A percentile compares a stretch with the other conserved stretches of the same genome.
Evolutionary conservation across 2,888 invertebrate genomes (phyloP).

Genomic region (Agrotis segetum): DNA sequence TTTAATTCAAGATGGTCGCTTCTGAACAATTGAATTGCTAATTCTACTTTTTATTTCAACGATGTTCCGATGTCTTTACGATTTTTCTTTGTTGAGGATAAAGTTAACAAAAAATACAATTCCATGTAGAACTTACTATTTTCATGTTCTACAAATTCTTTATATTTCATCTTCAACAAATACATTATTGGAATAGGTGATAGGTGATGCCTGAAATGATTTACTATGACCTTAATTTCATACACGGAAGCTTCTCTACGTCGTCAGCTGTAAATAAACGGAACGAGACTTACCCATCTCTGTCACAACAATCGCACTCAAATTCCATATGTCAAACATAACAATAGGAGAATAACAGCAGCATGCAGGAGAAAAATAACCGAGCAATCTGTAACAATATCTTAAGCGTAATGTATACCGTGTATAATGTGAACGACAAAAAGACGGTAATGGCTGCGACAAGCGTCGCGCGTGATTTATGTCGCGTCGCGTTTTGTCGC

Average conservation of each 20-base stretch:
- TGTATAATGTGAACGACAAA: conserved; percentile 72
- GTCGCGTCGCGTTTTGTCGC: conserved; percentile 60
- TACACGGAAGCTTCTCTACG: background rate
- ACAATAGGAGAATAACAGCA: conserved; percentile 55
- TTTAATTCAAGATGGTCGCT: conserved; percentile 35
- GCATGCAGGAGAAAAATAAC: conserved; percentile 67
- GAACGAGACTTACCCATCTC: conserved; percentile 15
- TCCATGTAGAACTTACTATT: background rate
- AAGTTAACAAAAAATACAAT: background rate
- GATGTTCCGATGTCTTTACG: background rate
- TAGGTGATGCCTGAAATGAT: background rate
- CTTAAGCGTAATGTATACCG: conserved; percentile 70
- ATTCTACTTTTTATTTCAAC: conserved; percentile 9
- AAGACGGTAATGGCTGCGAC: conserved; percentile 76
- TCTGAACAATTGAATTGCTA: conserved; percentile 17
- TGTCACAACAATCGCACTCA: conserved; percentile 46
- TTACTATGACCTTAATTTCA: background rate
- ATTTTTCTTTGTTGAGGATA: conserved; percentile 7
- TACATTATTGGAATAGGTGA: background rate
- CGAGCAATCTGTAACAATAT: conserved; percentile 75
- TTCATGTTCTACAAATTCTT: background rate
- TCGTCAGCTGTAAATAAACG: background rate
- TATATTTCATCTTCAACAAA: no score
- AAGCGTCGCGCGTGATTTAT: conserved; percentile 69
- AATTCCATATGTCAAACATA: conserved; percentile 57